Evolutionary conservation across 1,140 invertebrate species (phyloP).

Genomic region (Microplitis demolitor): DNA sequence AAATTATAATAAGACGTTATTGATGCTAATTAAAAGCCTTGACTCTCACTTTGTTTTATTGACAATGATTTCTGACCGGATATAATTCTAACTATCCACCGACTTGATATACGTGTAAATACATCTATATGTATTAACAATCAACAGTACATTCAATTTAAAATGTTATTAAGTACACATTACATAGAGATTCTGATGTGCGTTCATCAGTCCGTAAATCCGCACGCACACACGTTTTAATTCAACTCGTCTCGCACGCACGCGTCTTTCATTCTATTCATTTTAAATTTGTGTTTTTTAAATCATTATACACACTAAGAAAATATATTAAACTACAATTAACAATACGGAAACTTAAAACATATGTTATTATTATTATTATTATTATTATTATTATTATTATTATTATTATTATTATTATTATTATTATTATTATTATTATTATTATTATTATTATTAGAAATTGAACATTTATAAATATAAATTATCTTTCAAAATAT

Average conservation of each 20-base stretch:
- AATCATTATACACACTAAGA: background rate
- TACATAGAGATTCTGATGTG: background rate
- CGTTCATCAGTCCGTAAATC: conserved; percentile 12
- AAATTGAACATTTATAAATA: background rate
- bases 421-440: too few relatives aligned
- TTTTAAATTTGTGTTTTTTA: background rate
- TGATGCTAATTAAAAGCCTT: background rate
- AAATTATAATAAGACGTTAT: background rate
- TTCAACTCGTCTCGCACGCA: conserved; percentile 13
- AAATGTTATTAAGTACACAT: conserved; percentile 5
- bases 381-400: too few relatives aligned
- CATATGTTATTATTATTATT: too few relatives aligned
- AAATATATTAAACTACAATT: background rate
- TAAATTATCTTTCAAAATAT: background rate
- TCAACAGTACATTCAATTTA: background rate
- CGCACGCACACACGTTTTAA: conserved; percentile 1
- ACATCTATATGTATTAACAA: background rate
- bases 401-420: too few relatives aligned
- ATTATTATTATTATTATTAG: too few relatives aligned
- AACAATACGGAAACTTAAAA: background rate
- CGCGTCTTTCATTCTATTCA: background rate
- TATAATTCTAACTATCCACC: background rate
- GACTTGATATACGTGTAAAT: too few relatives aligned
- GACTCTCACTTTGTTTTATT: background rate
- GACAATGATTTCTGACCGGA: conserved; percentile 3